These are phyloP conservation scores for Oeneis ivallda DNA, from an alignment of 2,888 invertebrate species.

Conservation along the genomic window DNA sequence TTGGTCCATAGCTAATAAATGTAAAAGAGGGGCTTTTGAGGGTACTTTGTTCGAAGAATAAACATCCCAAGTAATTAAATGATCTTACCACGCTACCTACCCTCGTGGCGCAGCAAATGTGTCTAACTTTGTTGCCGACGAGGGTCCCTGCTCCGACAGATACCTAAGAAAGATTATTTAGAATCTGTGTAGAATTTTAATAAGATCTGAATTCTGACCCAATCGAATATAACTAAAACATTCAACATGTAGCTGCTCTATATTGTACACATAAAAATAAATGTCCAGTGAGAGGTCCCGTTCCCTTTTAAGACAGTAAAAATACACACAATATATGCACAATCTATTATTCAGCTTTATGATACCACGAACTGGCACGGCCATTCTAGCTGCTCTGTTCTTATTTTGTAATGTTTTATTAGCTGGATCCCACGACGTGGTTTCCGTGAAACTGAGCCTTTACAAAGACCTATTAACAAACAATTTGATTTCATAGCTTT, in stretches of 20 bases:
- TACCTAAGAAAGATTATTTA: background rate
- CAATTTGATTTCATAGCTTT: background rate
- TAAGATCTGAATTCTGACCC: too few species aligned
- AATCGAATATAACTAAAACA: background rate
- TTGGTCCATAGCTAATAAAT: too few species aligned
- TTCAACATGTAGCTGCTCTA: background rate
- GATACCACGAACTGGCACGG: background rate
- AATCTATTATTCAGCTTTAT: background rate
- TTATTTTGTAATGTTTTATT: background rate
- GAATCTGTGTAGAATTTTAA: too few species aligned
- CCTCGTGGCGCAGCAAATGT: too few species aligned
- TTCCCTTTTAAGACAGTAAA: background rate
- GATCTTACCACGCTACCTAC: too few species aligned
- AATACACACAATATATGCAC: background rate
- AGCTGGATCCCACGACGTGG: background rate
- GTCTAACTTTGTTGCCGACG: too few species aligned
- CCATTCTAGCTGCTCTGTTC: background rate
- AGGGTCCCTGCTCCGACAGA: too few species aligned
- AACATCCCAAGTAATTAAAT: too few species aligned
- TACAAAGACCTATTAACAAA: background rate
- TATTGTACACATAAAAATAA: background rate
- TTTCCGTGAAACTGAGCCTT: background rate
- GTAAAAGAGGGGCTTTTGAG: too few species aligned
- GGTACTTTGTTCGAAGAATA: too few species aligned
- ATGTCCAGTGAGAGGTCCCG: background rate